A percentile compares a stretch with the other conserved stretches of the same genome.
Evolutionary conservation across 2,113 vertebrate genomes (phyloP).

Genomic region (Nansenia antarctica): DNA sequence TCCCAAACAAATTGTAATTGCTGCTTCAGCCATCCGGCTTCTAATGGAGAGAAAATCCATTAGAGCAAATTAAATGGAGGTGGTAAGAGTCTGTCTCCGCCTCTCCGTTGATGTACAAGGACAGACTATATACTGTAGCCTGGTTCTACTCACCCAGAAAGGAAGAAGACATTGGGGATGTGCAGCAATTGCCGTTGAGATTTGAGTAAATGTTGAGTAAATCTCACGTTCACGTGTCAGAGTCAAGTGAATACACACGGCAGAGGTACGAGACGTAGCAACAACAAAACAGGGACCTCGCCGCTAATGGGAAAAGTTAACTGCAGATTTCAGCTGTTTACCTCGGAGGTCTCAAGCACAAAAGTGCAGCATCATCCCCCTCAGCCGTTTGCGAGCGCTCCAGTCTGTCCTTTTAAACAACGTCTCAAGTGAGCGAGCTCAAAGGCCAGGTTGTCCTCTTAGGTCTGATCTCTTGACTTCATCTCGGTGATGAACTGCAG

Average conservation of each 20-base stretch:
- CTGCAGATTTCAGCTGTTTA: too few species aligned
- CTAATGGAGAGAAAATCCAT: constrained; percentile 37
- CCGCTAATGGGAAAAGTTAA: too few species aligned
- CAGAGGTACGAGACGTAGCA: too few species aligned
- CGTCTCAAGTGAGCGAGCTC: constrained; percentile 18
- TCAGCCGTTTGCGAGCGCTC: constrained; percentile 13
- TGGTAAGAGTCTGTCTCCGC: constrained; percentile 6
- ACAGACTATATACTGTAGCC: not conserved
- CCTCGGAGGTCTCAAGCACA: too few species aligned
- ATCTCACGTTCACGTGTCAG: too few species aligned
- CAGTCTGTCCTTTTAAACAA: constrained; percentile 7
- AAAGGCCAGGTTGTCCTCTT: constrained; percentile 21
- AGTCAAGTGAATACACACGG: too few species aligned
- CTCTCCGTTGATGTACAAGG: not conserved
- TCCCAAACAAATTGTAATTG: constrained; percentile 37
- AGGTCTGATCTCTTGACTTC: constrained; percentile 39
- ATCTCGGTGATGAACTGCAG: constrained; percentile 34
- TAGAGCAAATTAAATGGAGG: constrained; percentile 42
- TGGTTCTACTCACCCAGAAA: too few species aligned
- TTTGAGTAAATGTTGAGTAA: too few species aligned
- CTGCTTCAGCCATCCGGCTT: constrained; percentile 5
- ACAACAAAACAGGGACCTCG: too few species aligned
- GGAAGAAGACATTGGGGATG: too few species aligned
- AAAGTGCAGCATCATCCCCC: too few species aligned
- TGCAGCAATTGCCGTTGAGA: too few species aligned